Percentiles rank a stretch among this genome's conserved stretches.
Evolutionary conservation across 2,797 vertebrate species (phyloP).

Genomic region (Danio aesculapii): DNA sequence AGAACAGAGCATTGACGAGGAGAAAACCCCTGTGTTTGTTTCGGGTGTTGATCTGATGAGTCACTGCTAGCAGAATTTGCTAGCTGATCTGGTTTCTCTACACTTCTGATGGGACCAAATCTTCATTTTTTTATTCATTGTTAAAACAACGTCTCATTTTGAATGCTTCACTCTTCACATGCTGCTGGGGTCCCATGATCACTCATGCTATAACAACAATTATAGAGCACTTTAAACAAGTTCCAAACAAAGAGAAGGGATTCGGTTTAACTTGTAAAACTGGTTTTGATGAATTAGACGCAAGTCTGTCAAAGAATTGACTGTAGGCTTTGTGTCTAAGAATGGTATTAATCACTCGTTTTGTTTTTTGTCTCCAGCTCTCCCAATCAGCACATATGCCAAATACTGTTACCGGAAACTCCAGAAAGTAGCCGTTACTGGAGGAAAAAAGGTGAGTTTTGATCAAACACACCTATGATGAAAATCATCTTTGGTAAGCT

Average conservation of each 20-base stretch:
- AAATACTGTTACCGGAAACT: constrained; percentile 91
- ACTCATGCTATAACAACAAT: constrained; percentile 48
- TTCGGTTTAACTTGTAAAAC: constrained; percentile 26
- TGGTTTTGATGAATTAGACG: constrained; percentile 24
- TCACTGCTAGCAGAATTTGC: constrained; percentile 68
- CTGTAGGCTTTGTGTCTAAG: constrained; percentile 11
- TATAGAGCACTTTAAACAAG: constrained; percentile 45
- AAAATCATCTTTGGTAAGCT: too few species aligned
- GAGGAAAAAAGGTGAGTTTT: constrained; percentile 89
- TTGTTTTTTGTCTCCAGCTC: constrained; percentile 70
- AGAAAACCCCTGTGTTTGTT: constrained; percentile 58
- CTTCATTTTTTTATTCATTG: constrained; percentile 68
- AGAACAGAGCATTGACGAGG: constrained; percentile 25
- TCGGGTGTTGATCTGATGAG: constrained; percentile 69
- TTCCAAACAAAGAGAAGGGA: constrained; percentile 1
- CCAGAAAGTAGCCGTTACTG: constrained; percentile 88
- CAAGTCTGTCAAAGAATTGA: neutral
- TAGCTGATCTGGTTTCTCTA: constrained; percentile 65
- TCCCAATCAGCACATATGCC: constrained; percentile 89
- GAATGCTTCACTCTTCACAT: constrained; percentile 66
- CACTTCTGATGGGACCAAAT: constrained; percentile 74
- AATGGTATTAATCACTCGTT: constrained; percentile 47
- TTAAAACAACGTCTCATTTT: constrained; percentile 47
- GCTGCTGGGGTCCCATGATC: constrained; percentile 64
- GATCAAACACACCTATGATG: neutral